Conservation (phyloP, 2,113 vertebrate genomes). For the Tyrannus savana region DNA sequence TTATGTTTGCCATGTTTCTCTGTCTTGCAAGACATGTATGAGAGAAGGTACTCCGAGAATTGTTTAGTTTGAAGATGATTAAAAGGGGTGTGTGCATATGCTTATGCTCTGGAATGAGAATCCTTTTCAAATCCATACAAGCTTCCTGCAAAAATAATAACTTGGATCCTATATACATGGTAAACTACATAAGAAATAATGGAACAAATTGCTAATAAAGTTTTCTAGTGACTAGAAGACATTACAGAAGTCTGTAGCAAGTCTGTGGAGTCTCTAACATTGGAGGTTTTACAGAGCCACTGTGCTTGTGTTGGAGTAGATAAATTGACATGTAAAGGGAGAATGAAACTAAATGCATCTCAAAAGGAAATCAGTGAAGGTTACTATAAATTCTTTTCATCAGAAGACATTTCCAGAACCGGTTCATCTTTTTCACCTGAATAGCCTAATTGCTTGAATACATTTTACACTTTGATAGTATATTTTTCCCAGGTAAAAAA, state of each 20-base stretch:
- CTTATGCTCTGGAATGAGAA: not conserved
- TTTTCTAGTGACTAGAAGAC: not conserved
- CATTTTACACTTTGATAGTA: not conserved
- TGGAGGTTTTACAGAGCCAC: not conserved
- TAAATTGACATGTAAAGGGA: not conserved
- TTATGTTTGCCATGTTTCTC: not conserved
- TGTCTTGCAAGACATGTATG: not conserved
- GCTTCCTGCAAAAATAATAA: not conserved
- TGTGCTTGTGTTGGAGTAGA: not conserved
- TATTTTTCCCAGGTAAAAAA: not conserved
- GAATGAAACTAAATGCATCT: not conserved
- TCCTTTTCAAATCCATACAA: not conserved
- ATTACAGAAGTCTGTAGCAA: not conserved
- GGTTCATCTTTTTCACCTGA: not conserved
- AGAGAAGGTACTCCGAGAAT: not conserved
- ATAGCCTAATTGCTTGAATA: not conserved
- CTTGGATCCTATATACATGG: not conserved
- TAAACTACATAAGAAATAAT: not conserved
- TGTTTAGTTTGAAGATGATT: not conserved
- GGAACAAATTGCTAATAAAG: not conserved
- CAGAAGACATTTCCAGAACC: not conserved
- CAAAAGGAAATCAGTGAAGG: not conserved
- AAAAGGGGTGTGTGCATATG: not conserved
- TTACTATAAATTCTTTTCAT: not conserved
- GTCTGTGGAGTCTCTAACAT: not conserved